Conservation (phyloP, 2,797 vertebrate genomes). For the Sylvilagus floridanus region DNA sequence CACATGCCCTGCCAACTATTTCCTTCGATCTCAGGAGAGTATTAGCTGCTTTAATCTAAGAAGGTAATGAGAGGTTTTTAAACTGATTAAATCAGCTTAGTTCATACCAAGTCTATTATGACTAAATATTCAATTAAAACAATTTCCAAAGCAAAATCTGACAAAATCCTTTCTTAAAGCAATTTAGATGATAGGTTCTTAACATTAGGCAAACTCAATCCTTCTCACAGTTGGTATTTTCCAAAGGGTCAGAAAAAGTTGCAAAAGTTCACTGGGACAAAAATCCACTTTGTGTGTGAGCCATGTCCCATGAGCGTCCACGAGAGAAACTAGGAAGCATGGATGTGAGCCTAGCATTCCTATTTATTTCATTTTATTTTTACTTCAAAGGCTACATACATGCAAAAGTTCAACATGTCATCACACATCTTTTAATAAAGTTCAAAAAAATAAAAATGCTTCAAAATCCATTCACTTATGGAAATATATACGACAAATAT, state of each 20-base stretch:
- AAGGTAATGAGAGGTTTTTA: constrained; percentile 65
- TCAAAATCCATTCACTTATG: constrained; percentile 71
- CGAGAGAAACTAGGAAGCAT: constrained; percentile 57
- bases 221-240: constrained; percentile 52
- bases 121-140: constrained; percentile 78
- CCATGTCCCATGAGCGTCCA: constrained; percentile 51
- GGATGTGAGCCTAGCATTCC: constrained; percentile 63
- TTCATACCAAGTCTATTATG: constrained; percentile 59
- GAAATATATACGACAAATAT: constrained; percentile 70
- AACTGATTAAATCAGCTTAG: constrained; percentile 72
- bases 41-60: constrained; percentile 70
- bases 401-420: constrained; percentile 66
- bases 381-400: constrained; percentile 74
- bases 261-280: constrained; percentile 57
- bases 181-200: constrained; percentile 71
- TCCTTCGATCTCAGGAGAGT: constrained; percentile 46
- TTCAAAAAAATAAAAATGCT: constrained; percentile 77
- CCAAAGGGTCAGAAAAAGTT: constrained; percentile 58
- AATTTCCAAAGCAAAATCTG: constrained; percentile 76
- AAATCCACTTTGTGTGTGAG: constrained; percentile 19
- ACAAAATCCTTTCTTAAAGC: constrained; percentile 73
- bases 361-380: constrained; percentile 79
- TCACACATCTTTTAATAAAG: constrained; percentile 78
- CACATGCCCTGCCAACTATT: constrained; percentile 36
- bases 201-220: constrained; percentile 72